Conservation (phyloP, 2,888 invertebrate genomes). For the Agrochola macilenta region DNA sequence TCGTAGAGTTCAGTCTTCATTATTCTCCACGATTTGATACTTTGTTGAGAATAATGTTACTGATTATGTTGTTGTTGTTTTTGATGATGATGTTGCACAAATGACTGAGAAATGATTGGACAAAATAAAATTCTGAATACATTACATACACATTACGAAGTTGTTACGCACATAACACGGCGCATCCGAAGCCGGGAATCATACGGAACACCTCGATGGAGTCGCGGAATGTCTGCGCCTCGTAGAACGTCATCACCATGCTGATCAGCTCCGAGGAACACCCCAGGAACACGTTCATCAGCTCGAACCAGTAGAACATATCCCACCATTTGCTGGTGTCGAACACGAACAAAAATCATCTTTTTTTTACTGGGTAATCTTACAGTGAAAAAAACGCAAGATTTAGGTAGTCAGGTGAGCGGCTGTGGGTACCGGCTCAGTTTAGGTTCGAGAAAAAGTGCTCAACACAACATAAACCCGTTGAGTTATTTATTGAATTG, state of each 20-base stretch:
- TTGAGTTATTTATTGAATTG: too few species aligned
- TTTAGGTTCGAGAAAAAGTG: too few species aligned
- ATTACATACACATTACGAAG: not conserved
- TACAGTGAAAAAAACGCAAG: not conserved
- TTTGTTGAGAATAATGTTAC: not conserved
- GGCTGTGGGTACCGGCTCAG: too few species aligned
- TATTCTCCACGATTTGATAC: not conserved
- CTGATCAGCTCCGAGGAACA: slow-evolving; percentile 61
- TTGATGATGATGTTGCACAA: not conserved
- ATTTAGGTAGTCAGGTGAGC: not conserved
- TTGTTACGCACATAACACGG: slow-evolving; percentile 62
- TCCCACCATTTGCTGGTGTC: slow-evolving; percentile 65
- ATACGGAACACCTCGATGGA: slow-evolving; percentile 69
- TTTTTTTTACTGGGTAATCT: not conserved
- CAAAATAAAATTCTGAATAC: not conserved
- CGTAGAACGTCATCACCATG: slow-evolving; percentile 58
- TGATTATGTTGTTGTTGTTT: not conserved
- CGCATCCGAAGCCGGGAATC: slow-evolving; percentile 73
- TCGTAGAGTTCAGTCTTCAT: not conserved
- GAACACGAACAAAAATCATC: not conserved
- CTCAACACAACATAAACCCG: too few species aligned
- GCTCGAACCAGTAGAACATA: slow-evolving; percentile 71
- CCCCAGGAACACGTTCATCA: slow-evolving; percentile 60
- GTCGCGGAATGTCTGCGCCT: slow-evolving; percentile 66
- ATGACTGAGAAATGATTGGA: not conserved